Base-by-base conservation (phyloP, 1,140 invertebrate species). In the Brachionus rotundiformis region DNA sequence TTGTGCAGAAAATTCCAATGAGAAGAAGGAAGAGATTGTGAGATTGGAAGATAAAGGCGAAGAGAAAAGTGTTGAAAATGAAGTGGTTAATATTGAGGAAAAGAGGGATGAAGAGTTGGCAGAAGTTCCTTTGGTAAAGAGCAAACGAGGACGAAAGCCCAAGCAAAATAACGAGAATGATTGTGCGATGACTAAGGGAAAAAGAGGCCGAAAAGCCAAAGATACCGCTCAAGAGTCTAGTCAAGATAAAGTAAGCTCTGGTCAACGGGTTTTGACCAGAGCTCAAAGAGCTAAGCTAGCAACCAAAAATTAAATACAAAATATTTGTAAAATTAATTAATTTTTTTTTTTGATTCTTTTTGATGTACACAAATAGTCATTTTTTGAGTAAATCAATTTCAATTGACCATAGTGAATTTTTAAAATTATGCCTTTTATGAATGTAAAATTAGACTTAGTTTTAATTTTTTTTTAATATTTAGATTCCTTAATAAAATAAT, bases 271-370 rank as follows among this genome's bases (percentile, higher is more conserved):
- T 1, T 3, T 73, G 3, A 73, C 68, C 1, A 73, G 68, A 73
- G 68, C 68, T 3, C 65, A 71, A 71, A 41, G 68, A 25, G 68
- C 68, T 11, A 73, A 44, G 19, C 36, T 73, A 13, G 25, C 33
- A 0, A 10, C 16, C 13, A 73, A 44, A 44, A 73, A 73, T 73
- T 73, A 44, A 73, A 44, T 44, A 25, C 65, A 63, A 63, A n/a
- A n/a, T 71, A 2, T 36, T 36, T 71, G 16, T 71, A 71, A 41
- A 71, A 71, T 36, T 63, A n/a, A 29, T 13, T 0, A 63, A 63
- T 29, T n/a, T 63, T 63, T n/a, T n/a, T n/a, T n/a, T n/a, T n/a
- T n/a, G n/a, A n/a, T n/a, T n/a, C n/a, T n/a, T n/a, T n/a, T n/a
- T n/a, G n/a, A n/a, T n/a, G n/a, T n/a, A n/a, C n/a, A n/a, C n/a